Base-by-base conservation (phyloP, 1,140 invertebrate genomes). In the Diorhabda elongata region DNA sequence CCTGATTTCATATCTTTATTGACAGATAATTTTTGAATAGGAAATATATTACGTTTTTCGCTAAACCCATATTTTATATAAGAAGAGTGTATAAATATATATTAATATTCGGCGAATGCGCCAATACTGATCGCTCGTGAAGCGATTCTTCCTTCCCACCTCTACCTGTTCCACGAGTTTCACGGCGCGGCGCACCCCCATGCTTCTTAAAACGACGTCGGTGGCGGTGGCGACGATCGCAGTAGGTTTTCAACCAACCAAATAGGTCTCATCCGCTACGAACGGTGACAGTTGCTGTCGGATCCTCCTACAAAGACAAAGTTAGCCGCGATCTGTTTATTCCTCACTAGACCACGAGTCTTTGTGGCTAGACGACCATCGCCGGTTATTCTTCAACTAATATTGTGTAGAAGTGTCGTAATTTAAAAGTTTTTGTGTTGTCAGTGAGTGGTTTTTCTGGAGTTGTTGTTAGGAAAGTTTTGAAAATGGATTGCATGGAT, bases 401-500 rank as follows among this genome's bases (percentile, higher is more conserved):
- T 26, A 26, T 26, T 2, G 26, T 26, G 26, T 26, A 26, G 26
- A 26, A 26, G 26, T 26, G 26, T 26, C 26, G 26, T 26, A 26
- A 26, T 26, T 26, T 26, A 2, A 2, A 26, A 9, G 44, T 58
- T 11, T 26, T 26, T 57, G 11, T 65, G 64, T 56, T 47, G 11
- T 26, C 7, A 65, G 8, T 42, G 64, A 8, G 44, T 2, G 8
- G 3, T 44, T 26, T 43, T 42, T n/a, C n/a, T 11, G 52, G 42
- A 41, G 42, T 43, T 26, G 7, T 42, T n/a, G 43, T 59, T 59
- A 42, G 59, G 58, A 60, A 7, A 42, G 56, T 44, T 57, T 47
- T 11, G n/a, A 56, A 64, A 26, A 72, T 72, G 71, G 68, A 72
- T 59, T 67, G 65, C 56, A 67, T 69, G 26, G 71, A 72, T 44